phyloP scores from a whole-genome alignment of 2,113 vertebrate species.

The Paracanthobrama guichenoti region DNA sequence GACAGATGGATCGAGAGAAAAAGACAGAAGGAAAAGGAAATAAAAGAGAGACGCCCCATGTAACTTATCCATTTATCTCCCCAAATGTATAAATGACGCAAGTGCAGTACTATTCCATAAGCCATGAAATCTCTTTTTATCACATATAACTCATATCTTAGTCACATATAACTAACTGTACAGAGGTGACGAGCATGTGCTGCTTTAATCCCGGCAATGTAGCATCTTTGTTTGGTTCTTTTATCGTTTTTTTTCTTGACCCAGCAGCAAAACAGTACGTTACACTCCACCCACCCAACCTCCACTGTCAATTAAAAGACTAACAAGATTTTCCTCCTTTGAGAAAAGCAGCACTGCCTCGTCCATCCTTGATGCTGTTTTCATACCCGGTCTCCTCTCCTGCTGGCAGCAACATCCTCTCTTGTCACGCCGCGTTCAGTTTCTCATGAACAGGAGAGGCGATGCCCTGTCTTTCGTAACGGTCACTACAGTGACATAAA shows the following conservation, averaged over 20 bases:
- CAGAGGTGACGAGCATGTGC: neutral
- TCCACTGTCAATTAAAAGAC: slow-evolving; percentile 25
- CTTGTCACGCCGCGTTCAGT: neutral
- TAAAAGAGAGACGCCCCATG: neutral
- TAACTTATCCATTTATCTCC: slow-evolving; percentile 2
- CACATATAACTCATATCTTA: neutral
- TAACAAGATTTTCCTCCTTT: slow-evolving; percentile 24
- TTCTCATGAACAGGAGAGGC: neutral
- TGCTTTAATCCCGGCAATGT: neutral
- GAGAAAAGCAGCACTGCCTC: slow-evolving; percentile 4
- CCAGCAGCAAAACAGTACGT: slow-evolving; percentile 3
- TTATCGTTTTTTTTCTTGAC: neutral
- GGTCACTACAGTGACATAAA: slow-evolving; percentile 13
- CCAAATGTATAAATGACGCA: neutral
- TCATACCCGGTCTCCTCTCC: neutral
- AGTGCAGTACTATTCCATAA: neutral
- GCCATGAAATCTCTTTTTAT: neutral
- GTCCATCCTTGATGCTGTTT: slow-evolving; percentile 27
- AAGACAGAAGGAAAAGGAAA: slow-evolving; percentile 44
- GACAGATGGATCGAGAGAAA: slow-evolving; percentile 34
- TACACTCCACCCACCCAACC: slow-evolving; percentile 20
- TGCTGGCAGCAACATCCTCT: slow-evolving; percentile 13
- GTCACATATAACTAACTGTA: neutral
- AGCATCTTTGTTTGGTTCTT: neutral
- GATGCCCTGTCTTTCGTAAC: neutral